Percentiles rank a stretch among this genome's conserved stretches.
Evolutionary conservation across 2,797 vertebrate species (phyloP).

Genomic region (Pitangus sulphuratus): DNA sequence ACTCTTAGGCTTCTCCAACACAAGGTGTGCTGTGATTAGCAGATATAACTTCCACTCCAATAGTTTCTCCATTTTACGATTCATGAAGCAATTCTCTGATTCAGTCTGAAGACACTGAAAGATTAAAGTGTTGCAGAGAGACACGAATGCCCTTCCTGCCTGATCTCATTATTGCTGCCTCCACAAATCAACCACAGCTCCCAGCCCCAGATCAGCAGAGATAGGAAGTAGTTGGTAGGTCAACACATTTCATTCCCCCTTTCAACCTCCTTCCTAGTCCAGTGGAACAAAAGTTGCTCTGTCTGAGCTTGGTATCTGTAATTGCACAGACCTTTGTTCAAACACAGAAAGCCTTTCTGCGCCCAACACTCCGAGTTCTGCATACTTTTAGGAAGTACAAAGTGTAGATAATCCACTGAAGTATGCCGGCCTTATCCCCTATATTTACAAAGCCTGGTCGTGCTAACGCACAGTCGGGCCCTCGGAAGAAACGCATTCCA

Average conservation of each 20-base stretch:
- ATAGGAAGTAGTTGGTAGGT: slow-evolving; percentile 23
- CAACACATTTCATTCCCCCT: slow-evolving; percentile 3
- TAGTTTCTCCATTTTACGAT: neutral
- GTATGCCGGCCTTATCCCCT: slow-evolving; percentile 17
- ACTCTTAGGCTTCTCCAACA: neutral
- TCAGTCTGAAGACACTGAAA: neutral
- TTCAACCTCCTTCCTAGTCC: neutral
- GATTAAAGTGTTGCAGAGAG: neutral
- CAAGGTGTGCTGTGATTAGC: neutral
- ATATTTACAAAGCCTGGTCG: slow-evolving; percentile 19
- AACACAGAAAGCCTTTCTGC: slow-evolving; percentile 44
- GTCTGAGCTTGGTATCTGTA: slow-evolving; percentile 29
- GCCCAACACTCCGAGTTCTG: neutral
- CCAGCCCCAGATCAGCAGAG: neutral
- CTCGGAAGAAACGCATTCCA: neutral
- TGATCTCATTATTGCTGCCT: neutral
- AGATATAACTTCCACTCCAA: neutral
- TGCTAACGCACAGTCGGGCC: neutral
- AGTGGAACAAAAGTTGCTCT: slow-evolving; percentile 53
- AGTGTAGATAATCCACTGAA: slow-evolving; percentile 56
- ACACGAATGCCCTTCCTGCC: neutral
- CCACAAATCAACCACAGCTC: slow-evolving; percentile 11
- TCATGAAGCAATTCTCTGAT: neutral
- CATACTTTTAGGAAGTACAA: slow-evolving; percentile 39
- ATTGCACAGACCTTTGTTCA: slow-evolving; percentile 48